phyloP scores from a whole-genome alignment of 2,113 vertebrate genomes.

The Oryctolagus cuniculus region DNA sequence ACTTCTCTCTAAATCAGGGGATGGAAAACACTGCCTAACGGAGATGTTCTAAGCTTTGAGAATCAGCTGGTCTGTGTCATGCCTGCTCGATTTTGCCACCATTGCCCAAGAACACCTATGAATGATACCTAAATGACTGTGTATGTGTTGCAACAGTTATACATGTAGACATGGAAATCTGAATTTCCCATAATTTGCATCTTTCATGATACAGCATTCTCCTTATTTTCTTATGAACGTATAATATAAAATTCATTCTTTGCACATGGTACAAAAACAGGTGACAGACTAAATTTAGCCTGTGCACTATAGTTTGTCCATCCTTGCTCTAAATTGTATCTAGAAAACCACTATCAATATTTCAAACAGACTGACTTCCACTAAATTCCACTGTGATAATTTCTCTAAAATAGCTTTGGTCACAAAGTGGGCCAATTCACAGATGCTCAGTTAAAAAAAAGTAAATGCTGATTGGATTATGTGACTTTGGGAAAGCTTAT shows the following conservation, averaged over 20 bases:
- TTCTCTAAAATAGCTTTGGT: conserved; percentile 34
- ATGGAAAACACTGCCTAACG: not conserved
- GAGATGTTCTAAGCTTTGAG: not conserved
- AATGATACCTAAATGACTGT: not conserved
- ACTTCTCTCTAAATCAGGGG: not conserved
- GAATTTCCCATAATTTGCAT: not conserved
- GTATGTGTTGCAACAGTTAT: not conserved
- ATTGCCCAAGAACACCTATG: not conserved
- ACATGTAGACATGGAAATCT: not conserved
- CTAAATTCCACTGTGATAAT: not conserved
- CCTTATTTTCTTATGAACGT: conserved; percentile 39
- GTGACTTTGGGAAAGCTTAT: not conserved
- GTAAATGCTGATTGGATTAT: not conserved
- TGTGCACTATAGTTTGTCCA: not conserved
- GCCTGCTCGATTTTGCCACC: not conserved
- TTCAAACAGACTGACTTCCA: conserved; percentile 21
- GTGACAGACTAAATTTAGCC: not conserved
- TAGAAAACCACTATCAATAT: not conserved
- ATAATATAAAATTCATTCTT: not conserved
- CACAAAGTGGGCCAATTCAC: not conserved
- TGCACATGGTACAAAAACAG: not conserved
- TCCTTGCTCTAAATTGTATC: not conserved
- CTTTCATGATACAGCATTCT: not conserved
- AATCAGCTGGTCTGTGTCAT: not conserved
- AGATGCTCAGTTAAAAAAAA: not conserved